Evolutionary conservation across 2,113 vertebrate genomes (phyloP), one percentile per base, ranked within the genome.

Genomic region (Aleadryas rufinucha): DNA sequence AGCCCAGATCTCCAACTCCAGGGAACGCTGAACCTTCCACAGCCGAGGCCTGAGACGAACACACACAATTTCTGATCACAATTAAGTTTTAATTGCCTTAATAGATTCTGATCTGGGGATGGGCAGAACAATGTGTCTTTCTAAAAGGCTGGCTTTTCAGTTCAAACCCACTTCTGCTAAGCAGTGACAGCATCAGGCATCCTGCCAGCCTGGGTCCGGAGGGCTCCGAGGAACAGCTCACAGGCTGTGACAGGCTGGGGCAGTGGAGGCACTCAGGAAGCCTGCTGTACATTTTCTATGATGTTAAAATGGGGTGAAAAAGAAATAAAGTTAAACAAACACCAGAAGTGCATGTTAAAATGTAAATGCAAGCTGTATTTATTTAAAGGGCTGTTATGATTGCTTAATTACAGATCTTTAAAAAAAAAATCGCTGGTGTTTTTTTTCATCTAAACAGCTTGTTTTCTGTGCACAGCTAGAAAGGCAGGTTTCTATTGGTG

Each of bases 241-340:
- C 64, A 89, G 89, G 70, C 89, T 71, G 87, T 49, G 84, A 75
- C 91, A 89, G 93, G 84, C 89, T 42, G 90, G 65, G 60, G 50
- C 71, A 90, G 39, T 6, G 30, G 4, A 26, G 47, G 60, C 60
- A 13, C n/a, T 63, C 83, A 30, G 42, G 56, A 66, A 81, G 37
- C 52, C 86, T 65, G 70, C 31, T 72, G 31, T 6, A 65, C 28
- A 11, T 50, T 44, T 82, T 23, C 84, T 41, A 5, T n/a, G 49
- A n/a, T 6, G 64, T 56, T 84, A 50, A 78, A 89, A 95, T 47
- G 84, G 75, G 87, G 70, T 91, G 78, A 85, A 95, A 59, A 91
- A 91, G 84, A 79, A 96, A 84, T 81, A 56, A 87, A 91, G 89
- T 77, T 86, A 93, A 93, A 91, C 78, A 89, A 96, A 93, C 70